Evolutionary conservation across 2,888 invertebrate species (phyloP).

Genomic region (Drosophila atripex): DNA sequence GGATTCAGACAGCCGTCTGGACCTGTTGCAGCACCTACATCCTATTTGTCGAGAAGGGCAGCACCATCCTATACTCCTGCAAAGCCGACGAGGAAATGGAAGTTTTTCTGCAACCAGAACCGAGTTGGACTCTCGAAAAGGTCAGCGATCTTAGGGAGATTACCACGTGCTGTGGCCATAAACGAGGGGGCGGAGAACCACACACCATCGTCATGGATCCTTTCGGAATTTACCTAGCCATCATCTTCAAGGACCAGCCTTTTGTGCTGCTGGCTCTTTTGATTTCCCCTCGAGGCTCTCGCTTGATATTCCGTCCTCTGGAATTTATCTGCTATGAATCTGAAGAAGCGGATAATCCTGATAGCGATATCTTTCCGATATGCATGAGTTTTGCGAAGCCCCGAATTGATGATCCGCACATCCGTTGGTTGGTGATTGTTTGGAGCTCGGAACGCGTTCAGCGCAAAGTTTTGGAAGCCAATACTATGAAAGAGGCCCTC

Average conservation of each 20-base stretch:
- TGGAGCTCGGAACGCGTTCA: constrained; percentile 36
- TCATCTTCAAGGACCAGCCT: constrained; percentile 30
- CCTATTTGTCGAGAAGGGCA: constrained; percentile 14
- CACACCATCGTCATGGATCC: constrained; percentile 41
- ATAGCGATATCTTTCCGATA: constrained; percentile 9
- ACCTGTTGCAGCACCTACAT: constrained; percentile 29
- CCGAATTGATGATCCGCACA: rapidly evolving
- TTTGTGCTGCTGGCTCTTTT: constrained; percentile 39
- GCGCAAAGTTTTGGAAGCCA: not conserved
- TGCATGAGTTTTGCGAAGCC: constrained; percentile 24
- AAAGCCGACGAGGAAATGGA: not conserved
- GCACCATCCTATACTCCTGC: constrained; percentile 4
- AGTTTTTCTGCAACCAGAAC: not conserved
- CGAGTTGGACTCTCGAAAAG: not conserved
- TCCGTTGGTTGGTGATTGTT: constrained; percentile 17
- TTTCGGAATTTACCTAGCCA: constrained; percentile 26
- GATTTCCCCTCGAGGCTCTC: rapidly evolving
- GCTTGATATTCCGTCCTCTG: not conserved
- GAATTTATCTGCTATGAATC: constrained; percentile 10
- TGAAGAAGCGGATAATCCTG: not conserved
- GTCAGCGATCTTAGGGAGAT: constrained; percentile 12
- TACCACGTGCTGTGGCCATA: not conserved
- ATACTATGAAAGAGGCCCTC: not conserved
- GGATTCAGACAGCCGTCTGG: constrained; percentile 48
- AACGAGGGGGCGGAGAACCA: constrained; percentile 1